Evolutionary conservation across 92 coral and sea anemone species (phyloP).

Genomic region (Siderastrea siderea): DNA sequence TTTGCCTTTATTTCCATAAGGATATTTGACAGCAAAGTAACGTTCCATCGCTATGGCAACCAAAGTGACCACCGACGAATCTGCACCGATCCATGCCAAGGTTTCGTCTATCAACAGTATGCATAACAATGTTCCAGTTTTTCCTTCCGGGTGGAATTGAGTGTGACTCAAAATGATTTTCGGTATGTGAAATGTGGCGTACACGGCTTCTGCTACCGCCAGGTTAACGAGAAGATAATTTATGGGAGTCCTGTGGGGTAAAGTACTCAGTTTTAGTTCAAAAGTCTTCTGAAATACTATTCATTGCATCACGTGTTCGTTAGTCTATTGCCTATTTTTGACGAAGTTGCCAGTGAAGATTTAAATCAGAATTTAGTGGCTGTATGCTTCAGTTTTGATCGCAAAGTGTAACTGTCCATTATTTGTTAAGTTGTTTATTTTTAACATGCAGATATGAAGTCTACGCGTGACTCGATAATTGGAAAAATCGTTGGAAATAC

Average conservation of each 20-base stretch:
- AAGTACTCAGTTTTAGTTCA: neutral
- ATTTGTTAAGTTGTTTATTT: no score
- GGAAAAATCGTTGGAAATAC: no score
- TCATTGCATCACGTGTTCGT: no score
- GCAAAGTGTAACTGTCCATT: no score
- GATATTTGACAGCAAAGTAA: neutral
- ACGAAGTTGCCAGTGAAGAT: no score
- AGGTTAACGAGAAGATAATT: slow-evolving; percentile 4
- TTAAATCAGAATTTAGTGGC: no score
- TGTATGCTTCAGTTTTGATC: no score
- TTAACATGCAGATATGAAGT: no score
- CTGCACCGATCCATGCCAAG: neutral
- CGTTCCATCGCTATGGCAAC: slow-evolving; percentile 5
- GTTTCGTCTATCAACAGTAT: neutral
- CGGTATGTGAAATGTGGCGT: neutral
- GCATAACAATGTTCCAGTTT: neutral
- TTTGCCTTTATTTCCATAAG: neutral
- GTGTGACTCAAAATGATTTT: neutral
- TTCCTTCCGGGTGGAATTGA: neutral
- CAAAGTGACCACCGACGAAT: neutral
- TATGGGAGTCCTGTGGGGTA: neutral
- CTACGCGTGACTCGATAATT: no score
- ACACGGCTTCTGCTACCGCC: neutral
- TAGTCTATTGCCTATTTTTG: no score
- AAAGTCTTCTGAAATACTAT: no score